Evolutionary conservation across 2,113 vertebrate species (phyloP), one percentile per base, ranked within the genome.

Genomic region (Tenebrosternarchus preto): DNA sequence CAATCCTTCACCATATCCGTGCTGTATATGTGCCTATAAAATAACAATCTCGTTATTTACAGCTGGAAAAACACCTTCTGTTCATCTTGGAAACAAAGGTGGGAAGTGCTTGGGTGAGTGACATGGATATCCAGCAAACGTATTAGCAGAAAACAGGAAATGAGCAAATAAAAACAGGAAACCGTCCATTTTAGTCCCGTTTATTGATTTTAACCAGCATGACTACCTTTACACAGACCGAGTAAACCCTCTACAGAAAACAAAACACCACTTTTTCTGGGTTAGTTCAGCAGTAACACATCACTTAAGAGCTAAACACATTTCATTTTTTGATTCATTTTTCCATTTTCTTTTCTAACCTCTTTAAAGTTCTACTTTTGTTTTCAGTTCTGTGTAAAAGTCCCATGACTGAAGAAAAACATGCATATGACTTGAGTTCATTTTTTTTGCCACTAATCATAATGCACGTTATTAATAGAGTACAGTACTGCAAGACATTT

Each of bases 401-500:
- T 96, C 91, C 91, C 93, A 95, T 95, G 90, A 94, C 95, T 96
- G 95, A 91, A 92, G 85, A 91, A 67, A 77, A 75, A 95, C 96
- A 98, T 97, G 96, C 96, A 96, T 92, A 93, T 93, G 94, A 95
- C 88, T 84, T 95, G 95, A 94, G 93, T 94, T 92, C 94, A 92
- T 36, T 55, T 79, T 64, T 95, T 93, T 94, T 94, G 93, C 91
- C 94, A 93, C 95, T 95, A 95, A 92, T 94, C 91, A 89, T 94
- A 95, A 98, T 95, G 95, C 95, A 99, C 95, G 95, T 95, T 93
- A 94, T 88, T 88, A 88, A 91, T 95, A 95, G 93, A 95, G 94
- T 97, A 96, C 96, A 96, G 95, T 96, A 96, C 95, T 95, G 94
- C 82, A 93, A 92, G 93, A 97, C 94, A 92, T 94, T 94, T 96